phyloP scores from a whole-genome alignment of 2,888 invertebrate genomes.

The Cataglyphis livida region DNA sequence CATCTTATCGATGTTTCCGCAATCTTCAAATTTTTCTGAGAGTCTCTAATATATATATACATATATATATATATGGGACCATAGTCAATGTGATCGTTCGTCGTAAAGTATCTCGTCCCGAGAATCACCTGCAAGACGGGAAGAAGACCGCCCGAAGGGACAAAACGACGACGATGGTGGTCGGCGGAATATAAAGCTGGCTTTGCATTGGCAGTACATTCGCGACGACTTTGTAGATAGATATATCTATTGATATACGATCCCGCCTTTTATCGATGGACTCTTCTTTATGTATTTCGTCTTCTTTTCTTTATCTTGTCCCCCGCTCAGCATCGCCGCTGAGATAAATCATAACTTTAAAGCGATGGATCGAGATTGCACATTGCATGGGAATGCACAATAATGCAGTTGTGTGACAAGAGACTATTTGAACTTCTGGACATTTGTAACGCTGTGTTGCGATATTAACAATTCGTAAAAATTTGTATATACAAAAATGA shows the following conservation, averaged over 20 bases:
- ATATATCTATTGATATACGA: conserved; percentile 36
- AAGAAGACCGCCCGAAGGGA: conserved; percentile 37
- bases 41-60: background rate
- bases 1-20: background rate
- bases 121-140: conserved; percentile 35
- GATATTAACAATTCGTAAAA: background rate
- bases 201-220: conserved; percentile 19
- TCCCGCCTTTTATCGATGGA: conserved; percentile 40
- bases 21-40: conserved; percentile 17
- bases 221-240: conserved; percentile 8
- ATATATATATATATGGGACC: conserved; percentile 11
- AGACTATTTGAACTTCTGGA: background rate
- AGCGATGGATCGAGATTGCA: conserved; percentile 23
- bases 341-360: conserved; percentile 28
- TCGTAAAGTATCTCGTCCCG: conserved; percentile 30
- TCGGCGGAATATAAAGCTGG: conserved; percentile 43
- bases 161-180: conserved; percentile 28
- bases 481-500: background rate
- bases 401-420: background rate
- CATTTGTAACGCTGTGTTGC: background rate
- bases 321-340: conserved; percentile 2
- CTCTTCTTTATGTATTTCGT: conserved; percentile 27
- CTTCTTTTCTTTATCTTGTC: conserved; percentile 36
- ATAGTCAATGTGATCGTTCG: conserved; percentile 5
- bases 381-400: background rate